Conservation (phyloP, 2,888 invertebrate species). For the Didymodactylos carnosus region DNA sequence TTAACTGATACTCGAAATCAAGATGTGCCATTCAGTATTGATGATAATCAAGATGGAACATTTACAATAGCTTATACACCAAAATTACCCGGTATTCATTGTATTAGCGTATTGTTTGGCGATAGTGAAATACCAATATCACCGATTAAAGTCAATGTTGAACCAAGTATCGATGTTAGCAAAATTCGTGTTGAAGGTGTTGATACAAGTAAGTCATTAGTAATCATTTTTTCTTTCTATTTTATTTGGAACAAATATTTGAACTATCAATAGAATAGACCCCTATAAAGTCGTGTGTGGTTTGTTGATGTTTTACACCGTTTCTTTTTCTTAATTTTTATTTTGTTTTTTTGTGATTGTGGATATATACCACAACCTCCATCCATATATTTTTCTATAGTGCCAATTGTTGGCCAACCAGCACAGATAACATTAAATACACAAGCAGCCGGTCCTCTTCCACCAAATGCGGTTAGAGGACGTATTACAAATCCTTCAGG, state of each 20-base stretch:
- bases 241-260: not conserved
- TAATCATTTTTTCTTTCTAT: not conserved
- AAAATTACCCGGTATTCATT: constrained; percentile 27
- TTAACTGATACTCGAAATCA: constrained; percentile 41
- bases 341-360: not conserved
- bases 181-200: constrained; percentile 67
- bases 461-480: not conserved
- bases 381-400: not conserved
- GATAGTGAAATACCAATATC: constrained; percentile 31
- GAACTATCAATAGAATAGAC: not conserved
- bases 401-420: constrained; percentile 28
- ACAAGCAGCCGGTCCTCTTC: constrained; percentile 15
- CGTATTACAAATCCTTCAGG: constrained; percentile 24
- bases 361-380: not conserved
- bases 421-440: constrained; percentile 41
- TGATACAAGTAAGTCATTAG: constrained; percentile 55
- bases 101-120: constrained; percentile 31
- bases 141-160: constrained; percentile 33
- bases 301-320: too few species aligned
- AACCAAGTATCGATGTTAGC: constrained; percentile 48
- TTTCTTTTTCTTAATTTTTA: too few species aligned
- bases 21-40: constrained; percentile 48
- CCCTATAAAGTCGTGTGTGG: too few species aligned
- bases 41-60: constrained; percentile 50
- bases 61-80: constrained; percentile 33